Percentiles rank a stretch among this genome's conserved stretches.
These are phyloP conservation scores for Cariama cristata DNA, from an alignment of 2,113 vertebrate genomes.

Conservation along the genomic window DNA sequence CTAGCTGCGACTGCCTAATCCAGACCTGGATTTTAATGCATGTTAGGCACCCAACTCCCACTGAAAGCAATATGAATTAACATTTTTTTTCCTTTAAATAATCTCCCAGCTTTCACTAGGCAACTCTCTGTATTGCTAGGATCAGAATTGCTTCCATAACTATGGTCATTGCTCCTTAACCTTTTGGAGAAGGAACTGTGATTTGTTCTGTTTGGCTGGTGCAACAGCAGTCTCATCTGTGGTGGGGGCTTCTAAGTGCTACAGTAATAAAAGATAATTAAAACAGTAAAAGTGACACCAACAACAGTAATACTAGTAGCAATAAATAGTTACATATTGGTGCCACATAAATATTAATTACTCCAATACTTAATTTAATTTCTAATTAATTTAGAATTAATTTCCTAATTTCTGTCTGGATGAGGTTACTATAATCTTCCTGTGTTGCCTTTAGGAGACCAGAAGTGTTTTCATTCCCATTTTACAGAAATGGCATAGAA, in stretches of 20 bases:
- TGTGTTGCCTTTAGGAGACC: not conserved
- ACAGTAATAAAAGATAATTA: not conserved
- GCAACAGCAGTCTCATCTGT: not conserved
- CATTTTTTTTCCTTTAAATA: not conserved
- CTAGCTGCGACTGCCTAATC: not conserved
- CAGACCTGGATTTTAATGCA: not conserved
- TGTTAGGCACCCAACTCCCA: not conserved
- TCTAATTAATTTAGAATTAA: constrained; percentile 62
- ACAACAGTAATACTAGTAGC: not conserved
- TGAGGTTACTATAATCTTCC: not conserved
- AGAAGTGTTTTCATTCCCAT: not conserved
- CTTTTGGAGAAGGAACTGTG: not conserved
- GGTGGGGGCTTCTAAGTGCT: not conserved
- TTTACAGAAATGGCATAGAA: not conserved
- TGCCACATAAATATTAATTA: constrained; percentile 49
- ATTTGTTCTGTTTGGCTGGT: not conserved
- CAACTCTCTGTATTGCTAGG: not conserved
- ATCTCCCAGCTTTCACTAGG: not conserved
- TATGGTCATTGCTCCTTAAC: not conserved
- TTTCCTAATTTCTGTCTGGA: constrained; percentile 27
- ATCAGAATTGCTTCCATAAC: not conserved
- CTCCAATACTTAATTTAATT: constrained; percentile 39
- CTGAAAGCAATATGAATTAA: not conserved
- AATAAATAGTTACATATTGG: constrained; percentile 25
- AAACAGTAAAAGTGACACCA: not conserved